Evolutionary conservation across 2,113 vertebrate species (phyloP), one percentile per base, ranked within the genome.

Genomic region (Myrmophylax atrothorax): DNA sequence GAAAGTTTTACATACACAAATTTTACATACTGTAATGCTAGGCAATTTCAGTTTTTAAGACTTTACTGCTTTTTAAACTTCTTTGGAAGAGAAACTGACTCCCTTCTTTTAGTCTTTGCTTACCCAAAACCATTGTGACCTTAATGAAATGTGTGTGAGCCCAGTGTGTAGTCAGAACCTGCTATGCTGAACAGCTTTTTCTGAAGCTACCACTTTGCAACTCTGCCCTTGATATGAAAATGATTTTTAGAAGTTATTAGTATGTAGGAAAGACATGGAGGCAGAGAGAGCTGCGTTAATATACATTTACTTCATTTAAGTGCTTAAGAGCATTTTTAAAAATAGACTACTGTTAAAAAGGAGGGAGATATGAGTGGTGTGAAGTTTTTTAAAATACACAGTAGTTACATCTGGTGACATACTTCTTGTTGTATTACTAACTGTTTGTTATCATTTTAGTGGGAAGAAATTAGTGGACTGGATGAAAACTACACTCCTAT

Each of bases 381-480:
- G 10, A 82, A 69, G 10, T 24, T 66, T 89, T 91, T 89, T 73
- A 35, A 94, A 85, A 72, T 42, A 50, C 10, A 18, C 14, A 35
- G 4, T 73, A 85, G 28, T 93, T 93, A 44, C 4, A 14, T 56
- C 22, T 89, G 46, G 23, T 79, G 49, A 29, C 1, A 1, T 90
- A 7, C 22, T 94, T 52, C 29, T 60, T 92, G 40, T 96, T 96
- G 72, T 92, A 62, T 94, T 96, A 72, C 96, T 97, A 87, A 78
- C 55, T 93, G 62, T 93, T 96, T 94, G 84, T 96, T 97, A 64
- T 96, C 94, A 97, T 98, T 98, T 92, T 97, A 99, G 99, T 99
- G 99, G 99, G 99, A 99, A 98, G 99, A 99, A 98, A 99, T 99
- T 98, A 99, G 99, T 89, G 99, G 99, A 97, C 97, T 99, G 98